Percentiles rank a stretch among this genome's conserved stretches.
phyloP scores from a whole-genome alignment of 2,113 vertebrate species.

The Herpailurus yagouaroundi region DNA sequence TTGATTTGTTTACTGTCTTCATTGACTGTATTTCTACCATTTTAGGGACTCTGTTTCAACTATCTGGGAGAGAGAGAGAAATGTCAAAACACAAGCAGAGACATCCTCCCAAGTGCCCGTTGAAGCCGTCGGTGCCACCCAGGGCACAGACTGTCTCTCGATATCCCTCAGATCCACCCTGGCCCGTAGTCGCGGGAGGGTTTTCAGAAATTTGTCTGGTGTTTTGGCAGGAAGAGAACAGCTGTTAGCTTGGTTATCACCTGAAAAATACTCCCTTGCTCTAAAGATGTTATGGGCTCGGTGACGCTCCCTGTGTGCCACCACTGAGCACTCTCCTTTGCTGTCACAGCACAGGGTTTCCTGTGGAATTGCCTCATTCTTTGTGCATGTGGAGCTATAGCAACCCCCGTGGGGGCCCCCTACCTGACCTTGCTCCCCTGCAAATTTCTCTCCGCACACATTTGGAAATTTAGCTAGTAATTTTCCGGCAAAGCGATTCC shows the following conservation, averaged over 20 bases:
- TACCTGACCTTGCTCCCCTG: neutral
- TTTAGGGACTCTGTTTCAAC: neutral
- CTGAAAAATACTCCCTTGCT: conserved; percentile 44
- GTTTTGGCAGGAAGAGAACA: conserved; percentile 32
- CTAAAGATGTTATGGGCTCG: neutral
- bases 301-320: neutral
- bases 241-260: conserved; percentile 19
- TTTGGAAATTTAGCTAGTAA: conserved; percentile 10
- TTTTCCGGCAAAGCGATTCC: neutral
- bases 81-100: neutral
- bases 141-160: neutral
- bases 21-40: neutral
- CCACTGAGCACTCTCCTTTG: neutral
- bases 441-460: neutral
- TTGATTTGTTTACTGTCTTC: neutral
- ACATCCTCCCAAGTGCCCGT: neutral
- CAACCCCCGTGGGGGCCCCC: too few relatives aligned
- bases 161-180: neutral
- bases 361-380: neutral
- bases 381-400: neutral
- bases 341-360: neutral
- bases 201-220: conserved; percentile 11
- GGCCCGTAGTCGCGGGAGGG: neutral
- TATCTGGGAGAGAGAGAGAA: neutral
- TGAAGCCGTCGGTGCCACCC: neutral